Base-by-base conservation (phyloP, 1,140 invertebrate genomes). In the Calephelis virginiensis region DNA sequence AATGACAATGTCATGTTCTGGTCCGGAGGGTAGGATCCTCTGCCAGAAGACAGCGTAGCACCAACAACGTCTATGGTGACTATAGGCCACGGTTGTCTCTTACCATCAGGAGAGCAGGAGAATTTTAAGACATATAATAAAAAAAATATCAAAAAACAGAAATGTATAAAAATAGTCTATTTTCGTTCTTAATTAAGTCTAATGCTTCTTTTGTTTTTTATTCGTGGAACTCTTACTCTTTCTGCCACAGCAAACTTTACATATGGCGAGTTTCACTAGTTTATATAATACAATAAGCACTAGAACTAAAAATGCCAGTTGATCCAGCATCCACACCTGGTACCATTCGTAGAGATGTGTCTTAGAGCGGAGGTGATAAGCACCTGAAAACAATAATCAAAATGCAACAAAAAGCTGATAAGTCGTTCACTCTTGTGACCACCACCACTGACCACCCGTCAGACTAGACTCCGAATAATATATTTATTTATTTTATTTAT, bases 321-420 rank as follows among this genome's bases (percentile, higher is more conserved):
- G 69, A 46, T 6, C 50, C 60, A 43, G 64, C 69, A 6, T 69
- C 37, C 72, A 69, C 7, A 64, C 43, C 12, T 46, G 48, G 53
- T 71, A 74, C 47, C 70, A n/a, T 11, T 61, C 66, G 0, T 69
- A 74, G 0, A 71, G 11, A 17, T 68, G 49, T 43, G 68, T 68
- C 6, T 67, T 62, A 7, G 64, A 61, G 4, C 68, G 66, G 47
- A 68, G 61, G 56, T 74, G 50, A 28, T 37, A 56, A 14, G 50
- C 50, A 66, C 8, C 72, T 73, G 68, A 5, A 65, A 66, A 46
- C 40, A 28, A 63, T n/a, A 5, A 45, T 38, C 17, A 6, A 63
- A 63, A 12, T 43, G 37, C n/a, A 11, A 59, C 10, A 11, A 28
- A 13, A 28, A 11, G 1, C 8, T 17, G 17, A 17, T 17, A 17